Evolutionary conservation across 2,888 invertebrate species (phyloP), one percentile per base, ranked within the genome.

Genomic region (Yponomeuta evonymella): DNA sequence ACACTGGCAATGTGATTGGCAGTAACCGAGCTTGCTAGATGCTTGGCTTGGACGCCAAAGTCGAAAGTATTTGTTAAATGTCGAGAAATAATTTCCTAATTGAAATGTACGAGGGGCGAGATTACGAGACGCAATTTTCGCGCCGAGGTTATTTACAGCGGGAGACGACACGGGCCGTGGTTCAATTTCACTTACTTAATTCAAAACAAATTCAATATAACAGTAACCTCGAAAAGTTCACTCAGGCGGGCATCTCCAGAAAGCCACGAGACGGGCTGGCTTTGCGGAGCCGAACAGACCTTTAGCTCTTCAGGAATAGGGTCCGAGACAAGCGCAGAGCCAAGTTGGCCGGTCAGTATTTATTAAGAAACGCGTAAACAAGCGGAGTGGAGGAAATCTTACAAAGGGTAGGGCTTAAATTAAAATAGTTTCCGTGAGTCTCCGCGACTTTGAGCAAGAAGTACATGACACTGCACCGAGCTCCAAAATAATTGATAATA

Each of bases 351-450:
- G 51, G 68, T 65, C 51, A 51, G 80, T 83, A 85, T 82, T 85
- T 87, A 86, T 85, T 85, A 87, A 86, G 83, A 83, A 85, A 81
- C 79, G 81, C 78, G 68, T 81, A 83, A 83, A 82, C 81, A 80
- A 82, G 76, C 70, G 73, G 69, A 72, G 70, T 70, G 78, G 81
- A 76, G 78, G 78, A 80, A 83, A 84, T 84, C 85, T 85, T 83
- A 82, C 83, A 82, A 83, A 82, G 81, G 78, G 83, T 78, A 75
- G 73, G 78, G 86, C 79, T 87, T 87, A 85, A 84, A 88, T 88
- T 87, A 88, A 87, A 88, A 87, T 87, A 87, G 88, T 88, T 88
- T 58, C 78, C 72, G 75, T 77, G 75, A 79, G 73, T 70, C 63
- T 68, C 69, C 70, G 72, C 72, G 73, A 71, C 72, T 67, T 51